Evolutionary conservation across 2,113 vertebrate genomes (phyloP).

Genomic region (Corydoras maculifer): DNA sequence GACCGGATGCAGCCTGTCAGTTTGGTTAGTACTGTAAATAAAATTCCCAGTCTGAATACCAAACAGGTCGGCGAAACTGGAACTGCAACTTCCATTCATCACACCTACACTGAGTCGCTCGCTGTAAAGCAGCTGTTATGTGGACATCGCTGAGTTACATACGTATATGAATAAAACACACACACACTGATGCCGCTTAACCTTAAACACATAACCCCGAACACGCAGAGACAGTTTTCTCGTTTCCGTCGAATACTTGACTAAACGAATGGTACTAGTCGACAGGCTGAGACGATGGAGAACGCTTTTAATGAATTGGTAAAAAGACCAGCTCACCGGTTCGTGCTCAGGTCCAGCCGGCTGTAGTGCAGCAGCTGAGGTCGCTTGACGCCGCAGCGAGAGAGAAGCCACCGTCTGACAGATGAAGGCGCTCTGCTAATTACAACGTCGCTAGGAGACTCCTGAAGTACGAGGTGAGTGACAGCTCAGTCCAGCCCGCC

Average conservation of each 20-base stretch:
- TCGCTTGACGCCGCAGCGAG: neutral
- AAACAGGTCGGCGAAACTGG: neutral
- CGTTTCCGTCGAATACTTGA: neutral
- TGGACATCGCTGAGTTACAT: neutral
- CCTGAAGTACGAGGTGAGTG: neutral
- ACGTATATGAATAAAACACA: too few relatives aligned
- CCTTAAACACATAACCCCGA: neutral
- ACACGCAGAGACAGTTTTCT: neutral
- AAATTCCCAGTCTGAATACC: neutral
- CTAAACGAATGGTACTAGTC: neutral
- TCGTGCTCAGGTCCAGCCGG: neutral
- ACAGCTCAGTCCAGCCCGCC: neutral
- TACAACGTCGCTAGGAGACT: conserved; percentile 24
- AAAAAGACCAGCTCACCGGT: neutral
- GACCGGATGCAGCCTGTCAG: conserved; percentile 51
- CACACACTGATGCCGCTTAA: neutral
- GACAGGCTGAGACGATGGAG: neutral
- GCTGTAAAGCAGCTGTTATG: neutral
- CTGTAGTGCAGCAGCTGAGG: neutral
- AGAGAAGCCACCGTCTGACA: neutral
- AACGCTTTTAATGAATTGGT: neutral
- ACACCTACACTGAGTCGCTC: neutral
- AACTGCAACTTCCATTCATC: neutral
- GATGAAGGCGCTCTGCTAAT: neutral
- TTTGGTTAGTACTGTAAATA: conserved; percentile 16